A percentile compares a stretch with the other conserved stretches of the same genome.
Conservation (phyloP, 1,140 invertebrate species). For the Aphidius gifuensis region DNA sequence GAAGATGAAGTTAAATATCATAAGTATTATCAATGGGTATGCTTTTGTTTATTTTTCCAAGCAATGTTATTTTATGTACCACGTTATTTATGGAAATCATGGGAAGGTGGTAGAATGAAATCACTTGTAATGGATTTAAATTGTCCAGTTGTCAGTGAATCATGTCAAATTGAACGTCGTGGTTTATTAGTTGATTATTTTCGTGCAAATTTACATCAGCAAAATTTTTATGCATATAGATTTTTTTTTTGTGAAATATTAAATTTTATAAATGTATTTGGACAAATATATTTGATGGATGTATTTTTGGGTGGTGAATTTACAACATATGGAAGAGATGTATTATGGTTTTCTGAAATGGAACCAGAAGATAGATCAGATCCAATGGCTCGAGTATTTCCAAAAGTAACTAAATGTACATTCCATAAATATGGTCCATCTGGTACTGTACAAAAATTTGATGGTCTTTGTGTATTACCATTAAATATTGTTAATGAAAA, state of each 20-base stretch:
- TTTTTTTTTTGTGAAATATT: slow-evolving; percentile 83
- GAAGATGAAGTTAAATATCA: slow-evolving; percentile 82
- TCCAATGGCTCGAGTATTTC: slow-evolving; percentile 84
- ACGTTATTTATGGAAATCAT: slow-evolving; percentile 84
- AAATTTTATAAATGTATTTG: slow-evolving; percentile 85
- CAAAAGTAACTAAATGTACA: slow-evolving; percentile 87
- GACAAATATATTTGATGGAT: slow-evolving; percentile 91
- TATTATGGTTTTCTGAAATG: slow-evolving; percentile 80
- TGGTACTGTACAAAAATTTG: slow-evolving; percentile 83
- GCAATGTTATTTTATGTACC: slow-evolving; percentile 93
- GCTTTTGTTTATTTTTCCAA: slow-evolving; percentile 88
- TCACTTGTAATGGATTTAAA: slow-evolving; percentile 84
- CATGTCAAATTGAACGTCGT: slow-evolving; percentile 74
- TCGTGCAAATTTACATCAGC: slow-evolving; percentile 71
- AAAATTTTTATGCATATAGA: slow-evolving; percentile 83
- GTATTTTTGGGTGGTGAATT: slow-evolving; percentile 86
- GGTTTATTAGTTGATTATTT: slow-evolving; percentile 84
- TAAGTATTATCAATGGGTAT: slow-evolving; percentile 97
- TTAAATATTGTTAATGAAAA: slow-evolving; percentile 94
- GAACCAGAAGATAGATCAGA: slow-evolving; percentile 81
- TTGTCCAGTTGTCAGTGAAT: slow-evolving; percentile 75
- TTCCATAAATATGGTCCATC: slow-evolving; percentile 91
- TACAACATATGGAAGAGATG: slow-evolving; percentile 79
- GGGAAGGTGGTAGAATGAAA: slow-evolving; percentile 83
- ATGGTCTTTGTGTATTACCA: slow-evolving; percentile 85